Conservation (phyloP, 2,797 vertebrate genomes). For the Microtus californicus region DNA sequence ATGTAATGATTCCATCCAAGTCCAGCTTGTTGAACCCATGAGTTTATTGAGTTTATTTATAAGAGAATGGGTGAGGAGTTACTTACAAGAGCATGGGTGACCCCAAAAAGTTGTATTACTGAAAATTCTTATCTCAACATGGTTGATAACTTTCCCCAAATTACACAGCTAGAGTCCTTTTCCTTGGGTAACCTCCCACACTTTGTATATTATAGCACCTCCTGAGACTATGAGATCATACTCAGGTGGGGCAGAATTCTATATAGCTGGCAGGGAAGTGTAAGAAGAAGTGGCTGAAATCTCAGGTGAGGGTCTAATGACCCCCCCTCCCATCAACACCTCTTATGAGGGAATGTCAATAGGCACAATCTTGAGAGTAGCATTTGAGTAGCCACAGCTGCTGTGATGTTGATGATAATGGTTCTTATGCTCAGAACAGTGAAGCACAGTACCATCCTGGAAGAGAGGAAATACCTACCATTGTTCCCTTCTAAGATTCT, state of each 20-base stretch:
- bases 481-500: background rate
- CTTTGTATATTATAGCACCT: background rate
- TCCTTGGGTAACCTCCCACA: background rate
- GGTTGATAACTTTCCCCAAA: background rate
- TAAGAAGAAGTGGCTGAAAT: background rate
- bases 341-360: background rate
- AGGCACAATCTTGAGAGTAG: background rate
- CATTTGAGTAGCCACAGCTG: background rate
- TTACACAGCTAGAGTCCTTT: background rate
- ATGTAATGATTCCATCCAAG: background rate
- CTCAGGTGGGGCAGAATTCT: background rate
- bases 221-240: background rate
- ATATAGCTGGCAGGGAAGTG: background rate
- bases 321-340: no score
- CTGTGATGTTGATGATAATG: background rate
- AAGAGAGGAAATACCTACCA: background rate
- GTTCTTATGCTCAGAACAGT: background rate
- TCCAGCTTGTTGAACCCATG: background rate
- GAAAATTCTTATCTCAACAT: background rate
- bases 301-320: background rate
- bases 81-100: background rate
- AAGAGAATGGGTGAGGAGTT: background rate
- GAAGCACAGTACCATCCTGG: background rate
- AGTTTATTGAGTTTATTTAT: background rate
- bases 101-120: background rate